Percentiles rank a stretch among this genome's conserved stretches.
phyloP scores from a whole-genome alignment of 2,113 vertebrate genomes.

The Ovibos moschatus region DNA sequence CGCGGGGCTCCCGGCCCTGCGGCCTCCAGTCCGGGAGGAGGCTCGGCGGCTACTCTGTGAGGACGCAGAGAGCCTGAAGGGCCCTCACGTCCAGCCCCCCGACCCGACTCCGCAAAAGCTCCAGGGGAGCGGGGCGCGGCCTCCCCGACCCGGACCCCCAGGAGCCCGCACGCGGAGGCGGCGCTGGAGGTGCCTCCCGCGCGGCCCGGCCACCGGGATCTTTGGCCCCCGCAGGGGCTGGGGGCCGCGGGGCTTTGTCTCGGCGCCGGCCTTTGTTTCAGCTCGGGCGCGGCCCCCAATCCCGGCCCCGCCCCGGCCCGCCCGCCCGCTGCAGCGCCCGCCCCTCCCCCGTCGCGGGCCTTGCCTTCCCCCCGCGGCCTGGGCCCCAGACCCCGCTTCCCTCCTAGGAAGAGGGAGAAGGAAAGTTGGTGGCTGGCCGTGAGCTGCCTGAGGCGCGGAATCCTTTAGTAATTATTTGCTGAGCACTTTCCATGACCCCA shows the following conservation, averaged over 20 bases:
- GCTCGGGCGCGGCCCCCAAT: neutral
- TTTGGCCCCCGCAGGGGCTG: neutral
- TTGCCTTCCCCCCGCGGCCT: accelerated
- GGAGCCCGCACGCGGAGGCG: neutral
- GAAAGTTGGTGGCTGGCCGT: neutral
- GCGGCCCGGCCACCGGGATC: neutral
- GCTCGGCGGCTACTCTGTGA: neutral
- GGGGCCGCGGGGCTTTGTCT: conserved; percentile 9
- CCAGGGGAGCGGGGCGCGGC: neutral
- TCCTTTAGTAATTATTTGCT: neutral
- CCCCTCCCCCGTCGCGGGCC: accelerated
- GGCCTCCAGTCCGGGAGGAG: neutral
- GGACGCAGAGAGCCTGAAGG: neutral
- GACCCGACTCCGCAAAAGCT: no score
- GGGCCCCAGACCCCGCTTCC: neutral
- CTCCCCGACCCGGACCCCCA: neutral
- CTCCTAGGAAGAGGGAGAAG: neutral
- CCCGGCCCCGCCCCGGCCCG: neutral
- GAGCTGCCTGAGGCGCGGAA: neutral
- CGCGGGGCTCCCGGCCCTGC: neutral
- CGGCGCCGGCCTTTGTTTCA: conserved; percentile 53
- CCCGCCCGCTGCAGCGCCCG: neutral
- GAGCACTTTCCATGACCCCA: neutral
- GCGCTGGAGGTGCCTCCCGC: accelerated
- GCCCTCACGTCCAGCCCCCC: accelerated